Evolutionary conservation across 2,797 vertebrate genomes (phyloP).

Genomic region (Karalla daura): DNA sequence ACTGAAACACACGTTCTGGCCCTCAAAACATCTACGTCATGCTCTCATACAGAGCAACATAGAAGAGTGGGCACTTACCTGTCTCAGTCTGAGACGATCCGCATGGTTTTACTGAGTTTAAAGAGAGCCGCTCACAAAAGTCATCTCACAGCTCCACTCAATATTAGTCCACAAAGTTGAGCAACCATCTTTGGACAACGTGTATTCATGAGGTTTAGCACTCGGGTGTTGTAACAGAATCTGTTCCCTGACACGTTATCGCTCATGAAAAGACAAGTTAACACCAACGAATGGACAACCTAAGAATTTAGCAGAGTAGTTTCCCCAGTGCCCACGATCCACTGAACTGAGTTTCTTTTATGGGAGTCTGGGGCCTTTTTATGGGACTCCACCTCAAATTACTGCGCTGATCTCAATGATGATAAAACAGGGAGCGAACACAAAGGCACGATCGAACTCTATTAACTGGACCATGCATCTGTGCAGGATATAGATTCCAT

Average conservation of each 20-base stretch:
- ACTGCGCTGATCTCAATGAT: no score
- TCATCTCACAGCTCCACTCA: constrained; percentile 6
- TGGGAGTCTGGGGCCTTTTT: neutral
- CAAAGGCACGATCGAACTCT: no score
- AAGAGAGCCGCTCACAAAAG: neutral
- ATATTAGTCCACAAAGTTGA: constrained; percentile 9
- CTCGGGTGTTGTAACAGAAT: no score
- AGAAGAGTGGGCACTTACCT: constrained; percentile 3
- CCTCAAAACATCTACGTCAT: constrained; percentile 18
- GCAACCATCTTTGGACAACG: neutral
- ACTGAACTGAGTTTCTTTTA: neutral
- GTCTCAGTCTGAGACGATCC: constrained; percentile 34
- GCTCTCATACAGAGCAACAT: constrained; percentile 38
- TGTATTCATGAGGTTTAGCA: no score
- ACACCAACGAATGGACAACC: no score
- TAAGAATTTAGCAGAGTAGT: neutral
- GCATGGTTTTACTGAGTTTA: constrained; percentile 14
- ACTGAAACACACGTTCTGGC: no score
- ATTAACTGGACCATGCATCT: no score
- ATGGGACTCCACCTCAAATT: no score
- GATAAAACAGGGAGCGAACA: no score
- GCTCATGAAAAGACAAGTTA: no score
- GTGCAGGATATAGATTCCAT: no score
- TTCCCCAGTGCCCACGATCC: neutral
- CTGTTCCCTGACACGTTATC: no score